Percentiles rank a stretch among this genome's conserved stretches.
Conservation (phyloP, 2,888 invertebrate genomes). For the Agrilus mali region DNA sequence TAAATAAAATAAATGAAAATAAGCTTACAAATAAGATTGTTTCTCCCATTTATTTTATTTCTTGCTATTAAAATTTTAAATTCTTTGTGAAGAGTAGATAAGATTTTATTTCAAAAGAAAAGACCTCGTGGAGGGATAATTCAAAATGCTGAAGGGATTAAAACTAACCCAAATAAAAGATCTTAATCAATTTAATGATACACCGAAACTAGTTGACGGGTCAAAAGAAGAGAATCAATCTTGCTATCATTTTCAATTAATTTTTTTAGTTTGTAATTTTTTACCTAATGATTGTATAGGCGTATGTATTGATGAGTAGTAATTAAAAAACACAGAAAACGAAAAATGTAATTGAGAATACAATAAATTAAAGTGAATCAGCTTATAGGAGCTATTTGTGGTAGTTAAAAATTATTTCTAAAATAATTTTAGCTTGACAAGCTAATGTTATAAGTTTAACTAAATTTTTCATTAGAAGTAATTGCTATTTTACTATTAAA, state of each 20-base stretch:
- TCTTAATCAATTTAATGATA: constrained; percentile 49
- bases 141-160: constrained; percentile 42
- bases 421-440: constrained; percentile 56
- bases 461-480: constrained; percentile 50
- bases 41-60: constrained; percentile 33
- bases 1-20: constrained; percentile 48
- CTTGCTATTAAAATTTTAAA: constrained; percentile 43
- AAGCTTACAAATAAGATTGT: constrained; percentile 44
- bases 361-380: constrained; percentile 35
- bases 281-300: constrained; percentile 23
- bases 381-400: constrained; percentile 53
- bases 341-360: constrained; percentile 34
- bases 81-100: constrained; percentile 39
- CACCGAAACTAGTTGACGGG: constrained; percentile 39
- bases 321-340: constrained; percentile 42
- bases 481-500: constrained; percentile 46
- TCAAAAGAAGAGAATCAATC: constrained; percentile 58
- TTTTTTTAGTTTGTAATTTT: constrained; percentile 20
- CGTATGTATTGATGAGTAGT: constrained; percentile 32
- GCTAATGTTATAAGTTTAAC: constrained; percentile 46
- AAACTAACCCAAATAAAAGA: constrained; percentile 38
- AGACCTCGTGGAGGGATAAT: constrained; percentile 40
- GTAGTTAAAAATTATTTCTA: constrained; percentile 50
- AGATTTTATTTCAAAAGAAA: constrained; percentile 38
- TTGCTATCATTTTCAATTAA: constrained; percentile 52